A percentile compares a stretch with the other conserved stretches of the same genome.
phyloP scores from a whole-genome alignment of 2,797 vertebrate genomes.

The Sebastolobus alascanus region DNA sequence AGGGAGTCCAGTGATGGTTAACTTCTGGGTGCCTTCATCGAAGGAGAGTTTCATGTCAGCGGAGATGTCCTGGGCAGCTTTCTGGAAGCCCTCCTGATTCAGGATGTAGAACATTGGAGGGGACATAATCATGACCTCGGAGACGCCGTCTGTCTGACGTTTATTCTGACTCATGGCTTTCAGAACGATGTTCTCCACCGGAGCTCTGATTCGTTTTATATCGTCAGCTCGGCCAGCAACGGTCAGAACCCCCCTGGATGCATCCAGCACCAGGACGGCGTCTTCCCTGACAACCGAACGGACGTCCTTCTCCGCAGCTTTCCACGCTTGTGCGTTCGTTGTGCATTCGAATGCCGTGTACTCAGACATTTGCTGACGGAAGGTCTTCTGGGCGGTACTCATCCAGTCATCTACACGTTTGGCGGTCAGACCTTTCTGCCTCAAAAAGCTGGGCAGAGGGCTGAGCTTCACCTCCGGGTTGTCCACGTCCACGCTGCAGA shows the following conservation, averaged over 20 bases:
- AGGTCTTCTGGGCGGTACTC: slow-evolving; percentile 49
- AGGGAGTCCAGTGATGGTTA: slow-evolving; percentile 82
- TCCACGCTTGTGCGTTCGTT: slow-evolving; percentile 75
- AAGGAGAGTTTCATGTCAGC: slow-evolving; percentile 80
- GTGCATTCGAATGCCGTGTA: slow-evolving; percentile 74
- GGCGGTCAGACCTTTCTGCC: slow-evolving; percentile 68
- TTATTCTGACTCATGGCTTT: slow-evolving; percentile 70
- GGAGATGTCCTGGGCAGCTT: slow-evolving; percentile 51
- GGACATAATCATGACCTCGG: slow-evolving; percentile 68
- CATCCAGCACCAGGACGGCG: slow-evolving; percentile 67
- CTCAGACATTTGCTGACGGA: slow-evolving; percentile 76
- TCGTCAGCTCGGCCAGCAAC: slow-evolving; percentile 82
- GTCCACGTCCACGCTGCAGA: slow-evolving; percentile 82
- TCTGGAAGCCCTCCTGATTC: slow-evolving; percentile 73
- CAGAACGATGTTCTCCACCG: slow-evolving; percentile 73
- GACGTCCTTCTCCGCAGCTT: slow-evolving; percentile 69
- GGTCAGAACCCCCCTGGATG: slow-evolving; percentile 59
- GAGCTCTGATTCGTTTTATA: slow-evolving; percentile 64
- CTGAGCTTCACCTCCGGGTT: slow-evolving; percentile 73
- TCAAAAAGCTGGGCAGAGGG: slow-evolving; percentile 80
- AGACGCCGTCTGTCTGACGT: slow-evolving; percentile 76
- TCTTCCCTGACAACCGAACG: slow-evolving; percentile 53
- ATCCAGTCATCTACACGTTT: slow-evolving; percentile 82
- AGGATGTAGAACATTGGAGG: slow-evolving; percentile 81
- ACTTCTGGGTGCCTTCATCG: slow-evolving; percentile 35